Evolutionary conservation across 2,888 invertebrate species (phyloP).

Genomic region (Chaitophorus viminalis): DNA sequence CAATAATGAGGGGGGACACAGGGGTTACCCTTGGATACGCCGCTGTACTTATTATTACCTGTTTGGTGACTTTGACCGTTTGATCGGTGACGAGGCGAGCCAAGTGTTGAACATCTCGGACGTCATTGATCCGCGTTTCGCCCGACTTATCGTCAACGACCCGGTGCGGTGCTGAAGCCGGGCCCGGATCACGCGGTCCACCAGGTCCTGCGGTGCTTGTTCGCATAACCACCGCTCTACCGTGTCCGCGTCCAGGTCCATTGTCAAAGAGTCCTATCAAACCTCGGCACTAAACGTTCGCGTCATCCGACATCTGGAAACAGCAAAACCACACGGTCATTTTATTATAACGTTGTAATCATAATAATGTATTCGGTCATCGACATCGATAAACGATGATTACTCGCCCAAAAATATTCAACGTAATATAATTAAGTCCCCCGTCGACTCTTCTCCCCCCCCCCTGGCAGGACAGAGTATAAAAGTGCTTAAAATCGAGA

Average conservation of each 20-base stretch:
- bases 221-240: slow-evolving; percentile 81
- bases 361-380: no score
- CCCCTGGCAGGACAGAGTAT: no score
- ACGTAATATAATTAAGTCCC: no score
- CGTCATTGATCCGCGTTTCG: slow-evolving; percentile 77
- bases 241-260: slow-evolving; percentile 69
- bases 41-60: slow-evolving; percentile 63
- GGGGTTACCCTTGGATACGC: no score
- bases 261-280: slow-evolving; percentile 8
- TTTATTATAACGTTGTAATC: no score
- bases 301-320: slow-evolving; percentile 20
- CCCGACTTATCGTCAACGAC: slow-evolving; percentile 70
- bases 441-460: no score
- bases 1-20: no score
- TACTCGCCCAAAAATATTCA: no score
- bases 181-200: slow-evolving; percentile 68
- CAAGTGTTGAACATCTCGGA: slow-evolving; percentile 87
- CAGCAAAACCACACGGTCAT: no score
- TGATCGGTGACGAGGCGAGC: slow-evolving; percentile 81
- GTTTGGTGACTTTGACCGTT: slow-evolving; percentile 69
- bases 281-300: not conserved
- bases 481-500: no score
- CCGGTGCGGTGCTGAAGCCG: slow-evolving; percentile 70
- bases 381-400: no score
- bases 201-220: slow-evolving; percentile 77